Conservation (phyloP, 2,113 vertebrate genomes). For the Aepyceros melampus region DNA sequence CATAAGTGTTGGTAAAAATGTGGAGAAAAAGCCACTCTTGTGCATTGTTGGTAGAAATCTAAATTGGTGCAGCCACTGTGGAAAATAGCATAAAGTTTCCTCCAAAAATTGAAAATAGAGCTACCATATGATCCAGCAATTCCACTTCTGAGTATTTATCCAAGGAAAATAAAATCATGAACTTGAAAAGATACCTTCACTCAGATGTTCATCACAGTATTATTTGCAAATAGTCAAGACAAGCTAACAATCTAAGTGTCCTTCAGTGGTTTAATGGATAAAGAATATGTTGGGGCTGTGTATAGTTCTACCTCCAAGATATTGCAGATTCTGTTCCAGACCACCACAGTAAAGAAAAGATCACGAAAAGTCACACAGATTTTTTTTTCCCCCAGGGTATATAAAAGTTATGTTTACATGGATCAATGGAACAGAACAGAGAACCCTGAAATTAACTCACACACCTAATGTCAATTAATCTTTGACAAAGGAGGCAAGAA, state of each 20-base stretch:
- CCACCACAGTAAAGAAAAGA: not conserved
- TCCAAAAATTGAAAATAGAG: not conserved
- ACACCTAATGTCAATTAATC: not conserved
- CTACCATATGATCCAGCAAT: not conserved
- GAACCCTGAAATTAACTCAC: not conserved
- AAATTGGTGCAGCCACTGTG: not conserved
- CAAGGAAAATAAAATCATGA: not conserved
- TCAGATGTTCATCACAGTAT: not conserved
- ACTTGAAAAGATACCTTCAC: not conserved
- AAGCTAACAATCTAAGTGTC: not conserved
- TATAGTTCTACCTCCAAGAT: not conserved
- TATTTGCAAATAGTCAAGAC: not conserved
- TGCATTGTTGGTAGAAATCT: not conserved
- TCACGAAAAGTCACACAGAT: not conserved
- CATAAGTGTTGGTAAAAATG: not conserved
- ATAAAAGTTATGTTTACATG: not conserved
- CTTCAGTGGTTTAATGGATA: not conserved
- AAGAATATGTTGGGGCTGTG: not conserved
- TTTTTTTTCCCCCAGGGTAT: not conserved
- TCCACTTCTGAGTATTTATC: not conserved
- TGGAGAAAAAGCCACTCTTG: not conserved
- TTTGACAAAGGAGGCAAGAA: not conserved
- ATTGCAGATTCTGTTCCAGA: not conserved
- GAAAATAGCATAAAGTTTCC: not conserved
- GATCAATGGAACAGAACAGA: not conserved